Conservation (phyloP, 2,113 vertebrate species). For the Coregonus clupeaformis region DNA sequence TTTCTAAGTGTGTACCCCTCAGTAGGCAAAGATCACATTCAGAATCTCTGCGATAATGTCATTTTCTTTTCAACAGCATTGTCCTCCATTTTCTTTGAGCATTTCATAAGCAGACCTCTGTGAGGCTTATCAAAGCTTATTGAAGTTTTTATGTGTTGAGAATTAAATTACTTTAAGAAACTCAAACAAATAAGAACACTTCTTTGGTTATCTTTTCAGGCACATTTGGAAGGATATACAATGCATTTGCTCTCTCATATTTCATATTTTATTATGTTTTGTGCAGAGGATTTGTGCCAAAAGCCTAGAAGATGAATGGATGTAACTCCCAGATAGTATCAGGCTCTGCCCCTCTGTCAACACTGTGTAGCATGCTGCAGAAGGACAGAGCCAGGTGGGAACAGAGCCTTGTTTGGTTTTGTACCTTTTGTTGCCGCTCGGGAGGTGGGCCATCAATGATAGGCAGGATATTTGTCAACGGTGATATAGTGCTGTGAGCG, state of each 20-base stretch:
- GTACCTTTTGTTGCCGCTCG: slow-evolving; percentile 44
- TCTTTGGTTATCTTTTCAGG: background rate
- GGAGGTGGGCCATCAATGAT: slow-evolving; percentile 60
- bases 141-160: background rate
- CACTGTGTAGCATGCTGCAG: slow-evolving; percentile 41
- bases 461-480: slow-evolving; percentile 69
- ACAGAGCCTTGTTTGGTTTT: slow-evolving; percentile 61
- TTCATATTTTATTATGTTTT: background rate
- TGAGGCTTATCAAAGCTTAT: background rate
- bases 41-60: slow-evolving; percentile 23
- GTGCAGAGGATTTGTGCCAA: background rate
- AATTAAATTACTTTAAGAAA: background rate
- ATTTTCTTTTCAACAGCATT: slow-evolving; percentile 3
- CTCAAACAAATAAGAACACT: too few species aligned
- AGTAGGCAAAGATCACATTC: slow-evolving; percentile 39
- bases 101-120: background rate
- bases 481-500: slow-evolving; percentile 50
- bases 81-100: background rate
- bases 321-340: slow-evolving; percentile 22
- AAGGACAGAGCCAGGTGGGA: slow-evolving; percentile 60
- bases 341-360: slow-evolving; percentile 15
- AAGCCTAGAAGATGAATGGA: background rate
- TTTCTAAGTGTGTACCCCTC: background rate
- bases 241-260: background rate
- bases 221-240: background rate